Conservation (phyloP, 2,113 vertebrate genomes). For the Psilopogon haemacephalus region DNA sequence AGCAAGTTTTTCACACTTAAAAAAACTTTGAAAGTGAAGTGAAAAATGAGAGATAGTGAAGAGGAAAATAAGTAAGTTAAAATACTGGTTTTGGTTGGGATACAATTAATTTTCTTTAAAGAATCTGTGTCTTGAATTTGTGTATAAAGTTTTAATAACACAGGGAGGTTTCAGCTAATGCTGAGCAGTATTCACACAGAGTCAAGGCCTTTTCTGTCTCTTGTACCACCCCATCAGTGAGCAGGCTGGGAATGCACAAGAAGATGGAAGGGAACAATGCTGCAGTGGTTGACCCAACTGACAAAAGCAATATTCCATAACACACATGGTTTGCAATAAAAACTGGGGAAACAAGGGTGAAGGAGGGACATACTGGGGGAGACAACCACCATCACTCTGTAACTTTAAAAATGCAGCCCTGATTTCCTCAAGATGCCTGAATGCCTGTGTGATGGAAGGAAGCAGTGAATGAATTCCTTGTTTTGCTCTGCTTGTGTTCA, state of each 20-base stretch:
- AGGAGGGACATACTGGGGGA: background rate
- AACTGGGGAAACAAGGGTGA: background rate
- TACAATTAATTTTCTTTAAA: background rate
- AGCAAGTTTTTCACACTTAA: background rate
- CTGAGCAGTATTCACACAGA: background rate
- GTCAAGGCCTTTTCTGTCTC: background rate
- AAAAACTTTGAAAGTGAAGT: background rate
- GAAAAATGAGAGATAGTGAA: background rate
- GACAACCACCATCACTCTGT: too few relatives aligned
- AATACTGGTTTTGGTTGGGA: background rate
- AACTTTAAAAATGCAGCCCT: fast-evolving
- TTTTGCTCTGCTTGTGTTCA: background rate
- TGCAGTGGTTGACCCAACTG: background rate
- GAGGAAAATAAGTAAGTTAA: background rate
- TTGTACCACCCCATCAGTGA: fast-evolving
- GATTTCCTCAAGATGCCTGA: background rate
- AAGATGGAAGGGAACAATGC: background rate
- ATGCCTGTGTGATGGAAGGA: fast-evolving
- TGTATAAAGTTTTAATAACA: background rate
- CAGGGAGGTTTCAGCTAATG: background rate
- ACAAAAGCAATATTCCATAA: background rate
- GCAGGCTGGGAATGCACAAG: background rate
- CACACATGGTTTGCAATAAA: background rate
- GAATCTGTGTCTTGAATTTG: background rate
- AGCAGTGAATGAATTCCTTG: background rate